These are phyloP conservation scores for Cottoperca gobio DNA, from an alignment of 2,797 vertebrate genomes.

Conservation along the genomic window DNA sequence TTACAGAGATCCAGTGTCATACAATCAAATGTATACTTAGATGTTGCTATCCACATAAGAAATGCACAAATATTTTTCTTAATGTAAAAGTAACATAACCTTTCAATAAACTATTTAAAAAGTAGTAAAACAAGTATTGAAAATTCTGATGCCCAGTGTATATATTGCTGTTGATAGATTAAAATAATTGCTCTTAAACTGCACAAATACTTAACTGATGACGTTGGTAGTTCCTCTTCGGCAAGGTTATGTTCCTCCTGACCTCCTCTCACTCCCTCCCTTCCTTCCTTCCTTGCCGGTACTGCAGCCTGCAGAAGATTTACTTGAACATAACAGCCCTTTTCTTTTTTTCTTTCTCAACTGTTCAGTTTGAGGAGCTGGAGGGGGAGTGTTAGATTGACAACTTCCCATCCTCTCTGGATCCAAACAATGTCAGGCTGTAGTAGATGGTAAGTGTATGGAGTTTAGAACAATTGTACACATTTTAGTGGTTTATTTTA, in stretches of 20 bases:
- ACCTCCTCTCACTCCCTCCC: constrained; percentile 23
- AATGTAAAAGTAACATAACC: neutral
- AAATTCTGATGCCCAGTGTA: neutral
- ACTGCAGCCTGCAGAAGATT: neutral
- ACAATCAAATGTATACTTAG: too few relatives aligned
- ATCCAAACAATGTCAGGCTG: neutral
- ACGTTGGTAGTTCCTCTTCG: neutral
- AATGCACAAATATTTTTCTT: neutral
- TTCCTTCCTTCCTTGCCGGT: constrained; percentile 3
- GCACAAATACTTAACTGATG: neutral
- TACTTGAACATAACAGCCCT: neutral
- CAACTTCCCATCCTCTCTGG: neutral
- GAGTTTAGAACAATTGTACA: neutral
- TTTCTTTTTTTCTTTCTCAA: neutral
- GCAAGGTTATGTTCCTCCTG: neutral
- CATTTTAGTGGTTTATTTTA: neutral
- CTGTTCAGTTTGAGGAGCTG: neutral
- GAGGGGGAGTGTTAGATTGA: neutral
- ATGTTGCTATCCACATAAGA: too few relatives aligned
- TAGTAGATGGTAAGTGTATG: neutral
- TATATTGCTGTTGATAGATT: neutral
- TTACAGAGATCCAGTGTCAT: too few relatives aligned
- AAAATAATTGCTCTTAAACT: neutral
- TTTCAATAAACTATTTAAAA: neutral
- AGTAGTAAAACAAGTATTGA: neutral